Evolutionary conservation across 2,797 vertebrate genomes (phyloP).

Genomic region (Emydoidea blandingii): DNA sequence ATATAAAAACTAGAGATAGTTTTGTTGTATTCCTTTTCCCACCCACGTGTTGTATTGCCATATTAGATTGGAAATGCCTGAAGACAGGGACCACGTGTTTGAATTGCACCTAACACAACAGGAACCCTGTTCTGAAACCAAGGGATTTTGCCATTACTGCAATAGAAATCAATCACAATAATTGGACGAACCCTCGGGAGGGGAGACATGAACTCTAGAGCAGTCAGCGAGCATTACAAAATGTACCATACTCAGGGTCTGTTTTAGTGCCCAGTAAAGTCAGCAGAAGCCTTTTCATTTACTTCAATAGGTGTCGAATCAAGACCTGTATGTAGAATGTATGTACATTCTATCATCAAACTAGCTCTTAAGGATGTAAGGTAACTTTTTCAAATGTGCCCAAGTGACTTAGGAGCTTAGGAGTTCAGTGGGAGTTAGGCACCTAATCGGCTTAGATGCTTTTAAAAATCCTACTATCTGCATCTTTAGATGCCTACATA

Average conservation of each 20-base stretch:
- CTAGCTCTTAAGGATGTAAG: neutral
- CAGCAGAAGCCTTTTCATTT: neutral
- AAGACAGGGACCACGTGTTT: neutral
- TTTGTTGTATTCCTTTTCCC: neutral
- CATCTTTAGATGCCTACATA: neutral
- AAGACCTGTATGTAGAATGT: fast-evolving
- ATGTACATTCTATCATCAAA: neutral
- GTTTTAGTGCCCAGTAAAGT: neutral
- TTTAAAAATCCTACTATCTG: neutral
- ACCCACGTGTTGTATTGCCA: neutral
- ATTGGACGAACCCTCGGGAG: neutral
- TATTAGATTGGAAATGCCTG: neutral
- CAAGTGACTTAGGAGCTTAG: fast-evolving
- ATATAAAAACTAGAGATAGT: slow-evolving; percentile 14
- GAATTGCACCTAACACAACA: neutral
- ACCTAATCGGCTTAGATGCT: neutral
- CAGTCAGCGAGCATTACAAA: neutral
- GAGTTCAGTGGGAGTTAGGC: neutral
- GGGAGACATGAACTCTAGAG: neutral
- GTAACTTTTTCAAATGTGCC: neutral
- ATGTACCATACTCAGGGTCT: neutral
- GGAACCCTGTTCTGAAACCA: neutral
- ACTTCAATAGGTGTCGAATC: fast-evolving
- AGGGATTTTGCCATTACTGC: neutral
- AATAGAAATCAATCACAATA: neutral